phyloP scores from a whole-genome alignment of 2,113 vertebrate genomes.

The Sinocyclocheilus maitianheensis region DNA sequence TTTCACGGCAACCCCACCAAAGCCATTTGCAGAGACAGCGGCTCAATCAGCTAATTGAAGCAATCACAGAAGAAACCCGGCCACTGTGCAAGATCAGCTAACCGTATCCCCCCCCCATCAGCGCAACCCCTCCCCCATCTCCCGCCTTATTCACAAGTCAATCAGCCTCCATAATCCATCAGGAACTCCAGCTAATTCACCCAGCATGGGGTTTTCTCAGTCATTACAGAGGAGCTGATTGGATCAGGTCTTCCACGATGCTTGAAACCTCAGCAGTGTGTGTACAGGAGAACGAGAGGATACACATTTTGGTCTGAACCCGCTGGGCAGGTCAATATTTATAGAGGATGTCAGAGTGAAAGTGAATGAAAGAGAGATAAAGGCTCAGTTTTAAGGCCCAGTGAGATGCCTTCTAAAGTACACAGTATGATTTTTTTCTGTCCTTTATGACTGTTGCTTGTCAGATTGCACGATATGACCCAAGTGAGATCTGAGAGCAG shows the following conservation, averaged over 20 bases:
- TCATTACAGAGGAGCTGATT: not conserved
- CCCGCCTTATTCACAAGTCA: not conserved
- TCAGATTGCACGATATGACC: not conserved
- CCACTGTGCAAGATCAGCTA: constrained; percentile 52
- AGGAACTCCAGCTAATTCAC: constrained; percentile 30
- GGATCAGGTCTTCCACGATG: not conserved
- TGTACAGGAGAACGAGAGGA: not conserved
- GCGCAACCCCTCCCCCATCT: constrained; percentile 33
- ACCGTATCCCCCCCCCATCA: constrained; percentile 24
- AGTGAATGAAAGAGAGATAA: not conserved
- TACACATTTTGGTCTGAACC: not conserved
- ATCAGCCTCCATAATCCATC: constrained; percentile 32
- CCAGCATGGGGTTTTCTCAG: constrained; percentile 16
- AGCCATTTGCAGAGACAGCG: constrained; percentile 59
- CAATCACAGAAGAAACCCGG: constrained; percentile 67
- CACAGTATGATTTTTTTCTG: not conserved
- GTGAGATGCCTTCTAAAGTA: not conserved
- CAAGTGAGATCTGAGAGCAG: not conserved
- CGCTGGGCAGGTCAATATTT: not conserved
- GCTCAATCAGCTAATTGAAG: constrained; percentile 72
- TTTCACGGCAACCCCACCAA: constrained; percentile 65
- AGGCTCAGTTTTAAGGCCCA: not conserved
- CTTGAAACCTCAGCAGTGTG: not conserved
- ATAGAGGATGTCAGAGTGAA: not conserved
- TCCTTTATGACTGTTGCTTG: not conserved